Conservation (phyloP, 2,888 invertebrate genomes). For the Coecobrya sp. region DNA sequence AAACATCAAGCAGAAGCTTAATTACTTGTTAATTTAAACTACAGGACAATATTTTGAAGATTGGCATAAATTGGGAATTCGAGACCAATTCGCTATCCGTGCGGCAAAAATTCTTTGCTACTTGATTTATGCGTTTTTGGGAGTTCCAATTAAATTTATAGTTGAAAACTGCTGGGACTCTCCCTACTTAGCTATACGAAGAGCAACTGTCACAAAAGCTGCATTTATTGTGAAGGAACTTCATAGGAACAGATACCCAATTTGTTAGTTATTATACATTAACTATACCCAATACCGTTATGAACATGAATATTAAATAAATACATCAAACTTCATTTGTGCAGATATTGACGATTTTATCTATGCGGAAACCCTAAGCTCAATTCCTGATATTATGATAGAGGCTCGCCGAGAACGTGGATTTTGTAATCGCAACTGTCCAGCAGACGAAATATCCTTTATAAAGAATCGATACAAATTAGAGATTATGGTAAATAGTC, state of each 20-base stretch:
- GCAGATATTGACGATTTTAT: conserved; percentile 62
- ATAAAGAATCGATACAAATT: conserved; percentile 59
- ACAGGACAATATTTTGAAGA: conserved; percentile 42
- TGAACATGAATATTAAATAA: no score
- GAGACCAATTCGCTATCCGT: neutral
- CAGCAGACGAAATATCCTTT: conserved; percentile 63
- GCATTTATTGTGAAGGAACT: conserved; percentile 71
- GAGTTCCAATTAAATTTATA: neutral
- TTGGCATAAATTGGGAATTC: conserved; percentile 9
- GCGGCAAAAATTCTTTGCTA: conserved; percentile 63
- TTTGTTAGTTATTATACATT: conserved; percentile 39
- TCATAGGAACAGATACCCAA: conserved; percentile 71
- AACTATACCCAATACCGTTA: no score
- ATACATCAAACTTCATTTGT: neutral
- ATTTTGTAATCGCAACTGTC: conserved; percentile 30
- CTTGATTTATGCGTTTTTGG: conserved; percentile 43
- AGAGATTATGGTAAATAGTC: conserved; percentile 37
- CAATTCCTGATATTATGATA: conserved; percentile 57
- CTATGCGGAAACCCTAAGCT: neutral
- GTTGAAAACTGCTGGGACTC: conserved; percentile 40
- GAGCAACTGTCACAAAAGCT: conserved; percentile 52
- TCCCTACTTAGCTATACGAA: conserved; percentile 31
- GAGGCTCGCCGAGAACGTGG: conserved; percentile 62
- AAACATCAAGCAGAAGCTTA: neutral
- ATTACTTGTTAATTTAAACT: neutral